phyloP scores from a whole-genome alignment of 2,113 vertebrate genomes.

The Gadus macrocephalus region DNA sequence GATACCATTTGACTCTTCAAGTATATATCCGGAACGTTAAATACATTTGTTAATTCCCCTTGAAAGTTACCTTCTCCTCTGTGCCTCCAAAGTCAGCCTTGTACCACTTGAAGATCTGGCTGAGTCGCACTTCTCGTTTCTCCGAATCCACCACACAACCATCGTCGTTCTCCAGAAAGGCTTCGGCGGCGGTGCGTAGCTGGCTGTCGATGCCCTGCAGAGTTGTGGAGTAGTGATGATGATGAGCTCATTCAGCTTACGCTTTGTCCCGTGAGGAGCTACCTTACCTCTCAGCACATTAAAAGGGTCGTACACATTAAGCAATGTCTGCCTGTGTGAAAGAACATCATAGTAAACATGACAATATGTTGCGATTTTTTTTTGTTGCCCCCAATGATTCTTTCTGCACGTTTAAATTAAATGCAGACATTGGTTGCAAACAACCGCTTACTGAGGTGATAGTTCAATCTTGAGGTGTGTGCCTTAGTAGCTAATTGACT shows the following conservation, averaged over 20 bases:
- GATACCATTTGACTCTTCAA: background rate
- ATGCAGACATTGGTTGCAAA: too few relatives aligned
- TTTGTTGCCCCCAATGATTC: too few relatives aligned
- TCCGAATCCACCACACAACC: constrained; percentile 66
- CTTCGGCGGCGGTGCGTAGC: constrained; percentile 70
- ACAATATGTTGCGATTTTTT: too few relatives aligned
- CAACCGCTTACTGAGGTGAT: too few relatives aligned
- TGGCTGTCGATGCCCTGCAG: constrained; percentile 70
- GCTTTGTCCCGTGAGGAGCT: background rate
- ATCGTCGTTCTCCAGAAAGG: constrained; percentile 75
- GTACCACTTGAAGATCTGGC: constrained; percentile 80
- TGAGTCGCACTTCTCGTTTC: constrained; percentile 72
- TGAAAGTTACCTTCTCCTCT: constrained; percentile 69
- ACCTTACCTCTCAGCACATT: background rate
- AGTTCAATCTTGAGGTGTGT: too few relatives aligned
- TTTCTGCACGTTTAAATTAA: too few relatives aligned
- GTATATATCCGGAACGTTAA: background rate
- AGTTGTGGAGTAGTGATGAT: background rate
- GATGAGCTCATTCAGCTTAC: background rate
- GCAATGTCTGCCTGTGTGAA: too few relatives aligned
- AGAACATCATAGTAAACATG: too few relatives aligned
- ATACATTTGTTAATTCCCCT: background rate
- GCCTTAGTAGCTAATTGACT: too few relatives aligned
- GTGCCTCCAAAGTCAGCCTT: constrained; percentile 76
- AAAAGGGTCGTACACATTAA: background rate